phyloP scores from a whole-genome alignment of 2,888 invertebrate species.

The Cyrtodaria siliqua region DNA sequence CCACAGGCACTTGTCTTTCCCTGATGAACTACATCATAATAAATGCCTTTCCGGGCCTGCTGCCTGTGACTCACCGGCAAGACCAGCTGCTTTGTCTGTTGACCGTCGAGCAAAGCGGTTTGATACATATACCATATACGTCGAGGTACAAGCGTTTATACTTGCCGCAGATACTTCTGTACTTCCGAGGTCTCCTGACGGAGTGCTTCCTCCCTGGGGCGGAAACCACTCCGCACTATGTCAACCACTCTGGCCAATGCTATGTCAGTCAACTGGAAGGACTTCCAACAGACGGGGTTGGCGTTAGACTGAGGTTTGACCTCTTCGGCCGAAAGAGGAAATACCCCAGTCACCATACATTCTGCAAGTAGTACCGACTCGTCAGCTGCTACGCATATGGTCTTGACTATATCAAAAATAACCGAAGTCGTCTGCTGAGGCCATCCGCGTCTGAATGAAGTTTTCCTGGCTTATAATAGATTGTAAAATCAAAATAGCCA shows the following conservation, averaged over 20 bases:
- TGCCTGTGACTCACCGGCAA: not conserved
- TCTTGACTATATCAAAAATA: not conserved
- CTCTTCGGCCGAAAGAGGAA: conserved; percentile 15
- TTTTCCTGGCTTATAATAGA: conserved; percentile 17
- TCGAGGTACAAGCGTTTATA: not conserved
- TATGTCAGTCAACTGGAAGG: not conserved
- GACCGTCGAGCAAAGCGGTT: conserved; percentile 11
- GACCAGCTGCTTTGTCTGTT: conserved; percentile 10
- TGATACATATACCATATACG: conserved; percentile 1
- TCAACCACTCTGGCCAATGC: not conserved
- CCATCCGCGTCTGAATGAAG: conserved; percentile 39
- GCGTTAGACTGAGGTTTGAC: not conserved
- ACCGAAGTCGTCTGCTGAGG: conserved; percentile 4
- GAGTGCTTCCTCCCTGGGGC: not conserved
- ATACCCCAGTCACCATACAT: not conserved
- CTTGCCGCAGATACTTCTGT: conserved; percentile 10
- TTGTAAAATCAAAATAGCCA: not conserved
- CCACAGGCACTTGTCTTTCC: conserved; percentile 31
- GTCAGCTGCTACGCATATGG: conserved; percentile 1
- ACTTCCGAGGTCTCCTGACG: not conserved
- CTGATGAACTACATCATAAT: conserved; percentile 14
- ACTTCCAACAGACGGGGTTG: not conserved
- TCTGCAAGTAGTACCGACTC: not conserved
- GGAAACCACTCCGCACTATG: conserved; percentile 6
- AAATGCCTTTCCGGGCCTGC: conserved; percentile 4